Evolutionary conservation across 2,888 invertebrate species (phyloP), one percentile per base, ranked within the genome.

Genomic region (Chelonus formosanus): DNA sequence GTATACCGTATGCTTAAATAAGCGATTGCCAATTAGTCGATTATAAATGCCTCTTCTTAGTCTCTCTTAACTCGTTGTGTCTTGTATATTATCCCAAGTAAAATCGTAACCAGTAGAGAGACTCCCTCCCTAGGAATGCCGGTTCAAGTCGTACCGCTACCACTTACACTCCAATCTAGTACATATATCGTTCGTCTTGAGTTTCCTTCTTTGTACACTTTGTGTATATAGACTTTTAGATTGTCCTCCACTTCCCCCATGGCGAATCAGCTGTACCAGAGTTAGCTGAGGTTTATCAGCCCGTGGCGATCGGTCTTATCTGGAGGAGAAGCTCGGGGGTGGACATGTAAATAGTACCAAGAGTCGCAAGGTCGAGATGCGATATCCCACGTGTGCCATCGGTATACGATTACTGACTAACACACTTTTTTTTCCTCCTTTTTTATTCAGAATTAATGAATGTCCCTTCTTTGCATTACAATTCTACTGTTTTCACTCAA

Each of bases 281-380:
- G 63, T 67, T 68, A 69, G 67, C 68, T 66, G 67, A 56, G 65
- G 45, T 57, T 64, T 55, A 64, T 63, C 67, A 56, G 35, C 63
- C 67, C 71, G 67, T 69, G 71, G 70, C 73, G 71, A 76, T 76
- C 75, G 67, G 70, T 68, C 69, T 74, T 74, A 75, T 74, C 73
- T 72, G 70, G 69, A 72, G 74, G 74, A 73, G 75, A 73, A 66
- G 68, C 70, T 65, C 50, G 58, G 64, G 60, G 65, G 60, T 52
- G 66, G 61, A 36, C 61, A 66, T 66, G 61, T 62, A 66, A 66
- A 66, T 66, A 55, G 52, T 56, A 53, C 52, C 35, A 8, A 32
- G 56, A 50, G 66, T 61, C 61, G 56, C 61, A 61, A 66, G 66
- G 66, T 66, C 66, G 66, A 66, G 50, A 52, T 10, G 61, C 35